A percentile compares a stretch with the other conserved stretches of the same genome.
These are phyloP conservation scores for Hirtodrosophila alboralis DNA, from an alignment of 2,888 invertebrate species.

Conservation along the genomic window DNA sequence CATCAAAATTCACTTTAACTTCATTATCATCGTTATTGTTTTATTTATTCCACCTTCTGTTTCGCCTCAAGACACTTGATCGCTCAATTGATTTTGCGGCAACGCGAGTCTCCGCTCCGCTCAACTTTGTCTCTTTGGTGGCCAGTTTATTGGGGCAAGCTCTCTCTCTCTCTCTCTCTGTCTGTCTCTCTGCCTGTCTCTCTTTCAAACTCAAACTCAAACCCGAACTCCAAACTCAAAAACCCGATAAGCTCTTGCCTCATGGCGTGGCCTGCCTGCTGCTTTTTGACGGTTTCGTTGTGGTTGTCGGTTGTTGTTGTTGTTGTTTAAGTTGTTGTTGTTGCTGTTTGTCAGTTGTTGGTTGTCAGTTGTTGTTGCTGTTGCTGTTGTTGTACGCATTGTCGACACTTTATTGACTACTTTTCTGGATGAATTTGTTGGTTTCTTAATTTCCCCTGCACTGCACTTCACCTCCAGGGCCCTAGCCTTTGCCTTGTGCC, in stretches of 20 bases:
- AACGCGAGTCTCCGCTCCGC: conserved; percentile 12
- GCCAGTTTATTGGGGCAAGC: conserved; percentile 13
- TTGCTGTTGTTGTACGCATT: conserved; percentile 69
- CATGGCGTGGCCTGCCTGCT: conserved; percentile 65
- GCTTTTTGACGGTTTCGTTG: conserved; percentile 77
- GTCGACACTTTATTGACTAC: conserved; percentile 82
- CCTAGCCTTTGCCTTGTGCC: conserved; percentile 30
- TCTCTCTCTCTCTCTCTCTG: too few relatives aligned
- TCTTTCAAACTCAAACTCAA: conserved; percentile 14
- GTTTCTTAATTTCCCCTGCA: conserved; percentile 78
- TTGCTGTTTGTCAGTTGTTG: conserved; percentile 38
- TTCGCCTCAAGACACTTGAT: conserved; percentile 84
- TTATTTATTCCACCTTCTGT: conserved; percentile 84
- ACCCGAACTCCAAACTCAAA: conserved; percentile 26
- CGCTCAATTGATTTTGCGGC: conserved; percentile 82
- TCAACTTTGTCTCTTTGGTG: conserved; percentile 15
- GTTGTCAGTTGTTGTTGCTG: conserved; percentile 26
- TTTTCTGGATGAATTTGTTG: conserved; percentile 82
- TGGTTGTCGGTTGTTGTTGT: conserved; percentile 47
- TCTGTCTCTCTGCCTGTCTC: too few relatives aligned
- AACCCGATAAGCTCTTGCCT: conserved; percentile 31
- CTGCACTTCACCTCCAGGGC: conserved; percentile 37
- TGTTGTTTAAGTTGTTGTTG: conserved; percentile 39
- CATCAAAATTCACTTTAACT: conserved; percentile 84
- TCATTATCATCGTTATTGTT: conserved; percentile 83